Percentiles rank a stretch among this genome's conserved stretches.
Evolutionary conservation across 2,113 vertebrate genomes (phyloP).

Genomic region (Actinemys pallida): DNA sequence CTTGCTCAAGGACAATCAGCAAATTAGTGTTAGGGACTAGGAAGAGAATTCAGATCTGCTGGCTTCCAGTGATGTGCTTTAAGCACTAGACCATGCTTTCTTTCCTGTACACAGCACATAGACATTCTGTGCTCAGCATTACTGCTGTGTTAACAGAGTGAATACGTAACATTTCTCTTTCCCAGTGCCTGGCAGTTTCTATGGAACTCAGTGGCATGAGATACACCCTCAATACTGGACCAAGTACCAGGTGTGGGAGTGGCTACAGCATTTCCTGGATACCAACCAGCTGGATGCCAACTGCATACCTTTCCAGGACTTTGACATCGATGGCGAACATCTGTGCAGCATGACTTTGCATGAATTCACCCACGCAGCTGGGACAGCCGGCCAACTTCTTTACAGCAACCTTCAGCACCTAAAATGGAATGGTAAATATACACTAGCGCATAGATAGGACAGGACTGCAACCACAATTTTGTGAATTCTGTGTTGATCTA

Average conservation of each 20-base stretch:
- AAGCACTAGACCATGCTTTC: background rate
- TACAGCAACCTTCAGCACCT: constrained; percentile 92
- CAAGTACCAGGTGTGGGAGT: constrained; percentile 98
- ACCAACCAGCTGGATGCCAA: constrained; percentile 94
- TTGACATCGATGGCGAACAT: constrained; percentile 93
- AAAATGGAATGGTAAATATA: constrained; percentile 89
- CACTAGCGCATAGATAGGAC: background rate
- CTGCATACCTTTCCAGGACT: constrained; percentile 94
- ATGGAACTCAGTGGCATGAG: constrained; percentile 89
- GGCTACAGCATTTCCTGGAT: constrained; percentile 97
- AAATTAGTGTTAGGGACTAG: background rate
- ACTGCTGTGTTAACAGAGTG: background rate
- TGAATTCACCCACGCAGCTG: constrained; percentile 91
- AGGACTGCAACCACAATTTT: fast-evolving
- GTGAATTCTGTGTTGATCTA: constrained; percentile 10
- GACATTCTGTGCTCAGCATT: background rate
- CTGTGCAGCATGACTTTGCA: constrained; percentile 92
- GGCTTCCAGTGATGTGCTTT: background rate
- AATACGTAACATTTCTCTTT: constrained; percentile 16
- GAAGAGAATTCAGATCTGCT: background rate
- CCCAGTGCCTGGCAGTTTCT: constrained; percentile 82
- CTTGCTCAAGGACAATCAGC: background rate
- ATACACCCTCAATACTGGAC: constrained; percentile 95
- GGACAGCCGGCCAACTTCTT: constrained; percentile 90
- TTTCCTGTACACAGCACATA: background rate